Evolutionary conservation across 2,888 invertebrate genomes (phyloP).

Genomic region (Pachycephus smyrnensis): DNA sequence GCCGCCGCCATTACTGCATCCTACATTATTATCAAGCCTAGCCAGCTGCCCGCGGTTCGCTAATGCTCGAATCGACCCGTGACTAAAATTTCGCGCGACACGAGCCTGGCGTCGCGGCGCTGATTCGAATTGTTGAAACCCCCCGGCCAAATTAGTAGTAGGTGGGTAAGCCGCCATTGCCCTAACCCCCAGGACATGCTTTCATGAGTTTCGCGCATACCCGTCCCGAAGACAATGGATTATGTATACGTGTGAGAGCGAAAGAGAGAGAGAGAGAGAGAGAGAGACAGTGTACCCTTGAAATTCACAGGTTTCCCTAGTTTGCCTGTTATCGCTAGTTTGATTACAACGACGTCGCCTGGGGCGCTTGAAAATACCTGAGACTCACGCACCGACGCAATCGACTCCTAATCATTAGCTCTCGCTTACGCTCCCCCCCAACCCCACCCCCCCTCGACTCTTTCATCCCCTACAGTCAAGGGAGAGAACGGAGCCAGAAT

Average conservation of each 20-base stretch:
- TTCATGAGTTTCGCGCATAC: neutral
- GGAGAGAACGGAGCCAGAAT: neutral
- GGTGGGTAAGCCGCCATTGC: neutral
- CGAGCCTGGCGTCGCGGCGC: neutral
- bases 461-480: neutral
- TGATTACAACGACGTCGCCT: neutral
- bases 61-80: neutral
- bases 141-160: neutral
- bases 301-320: neutral
- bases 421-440: neutral
- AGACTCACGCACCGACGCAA: neutral
- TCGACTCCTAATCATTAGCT: neutral
- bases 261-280: neutral
- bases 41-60: neutral
- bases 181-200: neutral
- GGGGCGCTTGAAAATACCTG: neutral
- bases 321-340: neutral
- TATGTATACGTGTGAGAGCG: neutral
- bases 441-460: neutral
- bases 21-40: neutral
- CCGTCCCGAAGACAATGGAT: neutral
- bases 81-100: neutral
- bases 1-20: neutral
- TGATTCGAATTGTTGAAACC: neutral
- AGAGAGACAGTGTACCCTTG: neutral